Conservation (phyloP, 2,888 invertebrate genomes). For the Apamea monoglypha region DNA sequence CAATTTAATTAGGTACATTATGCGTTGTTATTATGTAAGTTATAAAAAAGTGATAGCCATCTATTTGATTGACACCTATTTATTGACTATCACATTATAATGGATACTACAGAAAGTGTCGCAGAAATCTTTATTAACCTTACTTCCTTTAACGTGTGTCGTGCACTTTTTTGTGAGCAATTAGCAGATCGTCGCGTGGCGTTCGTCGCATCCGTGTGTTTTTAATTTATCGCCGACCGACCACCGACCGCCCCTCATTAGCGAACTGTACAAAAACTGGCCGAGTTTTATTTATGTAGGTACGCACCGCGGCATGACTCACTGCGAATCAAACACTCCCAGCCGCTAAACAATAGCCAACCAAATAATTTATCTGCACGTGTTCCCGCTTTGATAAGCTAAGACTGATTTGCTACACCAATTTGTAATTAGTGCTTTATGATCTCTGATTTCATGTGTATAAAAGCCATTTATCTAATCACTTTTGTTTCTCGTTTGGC, state of each 20-base stretch:
- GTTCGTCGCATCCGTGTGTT: constrained; percentile 78
- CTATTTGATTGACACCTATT: constrained; percentile 24
- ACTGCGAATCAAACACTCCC: constrained; percentile 66
- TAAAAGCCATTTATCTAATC: constrained; percentile 64
- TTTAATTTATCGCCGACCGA: constrained; percentile 77
- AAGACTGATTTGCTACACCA: constrained; percentile 66
- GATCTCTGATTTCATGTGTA: constrained; percentile 66
- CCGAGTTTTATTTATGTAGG: constrained; percentile 72
- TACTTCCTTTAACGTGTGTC: constrained; percentile 35
- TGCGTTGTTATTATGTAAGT: constrained; percentile 12
- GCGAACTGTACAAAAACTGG: constrained; percentile 73
- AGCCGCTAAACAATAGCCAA: constrained; percentile 71
- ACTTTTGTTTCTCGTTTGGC: constrained; percentile 62
- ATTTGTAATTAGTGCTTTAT: constrained; percentile 69
- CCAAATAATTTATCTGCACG: constrained; percentile 66
- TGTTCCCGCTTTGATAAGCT: constrained; percentile 64
- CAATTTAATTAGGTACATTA: constrained; percentile 37
- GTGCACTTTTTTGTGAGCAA: constrained; percentile 60
- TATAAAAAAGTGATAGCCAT: constrained; percentile 13
- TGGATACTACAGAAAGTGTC: constrained; percentile 22
- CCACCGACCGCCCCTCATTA: constrained; percentile 81
- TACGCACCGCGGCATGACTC: constrained; percentile 75
- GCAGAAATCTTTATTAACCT: constrained; percentile 54
- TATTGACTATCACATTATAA: constrained; percentile 1
- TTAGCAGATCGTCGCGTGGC: constrained; percentile 76